A percentile compares a stretch with the other conserved stretches of the same genome.
Conservation (phyloP, 2,113 vertebrate genomes). For the Catharus fuscescens region DNA sequence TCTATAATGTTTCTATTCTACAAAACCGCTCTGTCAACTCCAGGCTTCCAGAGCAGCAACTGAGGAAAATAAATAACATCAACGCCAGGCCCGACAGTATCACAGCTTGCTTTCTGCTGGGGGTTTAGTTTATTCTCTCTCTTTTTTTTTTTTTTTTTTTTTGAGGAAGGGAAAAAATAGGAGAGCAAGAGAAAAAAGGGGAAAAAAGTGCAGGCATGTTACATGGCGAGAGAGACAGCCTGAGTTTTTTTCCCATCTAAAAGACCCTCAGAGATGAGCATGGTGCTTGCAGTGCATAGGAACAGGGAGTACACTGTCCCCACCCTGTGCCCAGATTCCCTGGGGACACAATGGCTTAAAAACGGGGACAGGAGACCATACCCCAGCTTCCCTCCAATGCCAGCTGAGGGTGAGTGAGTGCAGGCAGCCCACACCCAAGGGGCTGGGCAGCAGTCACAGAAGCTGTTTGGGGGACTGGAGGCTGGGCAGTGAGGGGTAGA, state of each 20-base stretch:
- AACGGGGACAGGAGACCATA: not conserved
- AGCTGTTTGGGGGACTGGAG: not conserved
- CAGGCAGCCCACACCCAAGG: not conserved
- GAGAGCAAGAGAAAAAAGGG: not conserved
- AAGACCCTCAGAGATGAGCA: not conserved
- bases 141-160: not conserved
- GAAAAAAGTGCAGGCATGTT: not conserved
- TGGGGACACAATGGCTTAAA: not conserved
- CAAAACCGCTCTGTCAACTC: slow-evolving; percentile 99
- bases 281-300: not conserved
- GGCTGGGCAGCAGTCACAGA: not conserved
- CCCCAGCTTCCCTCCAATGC: accelerated
- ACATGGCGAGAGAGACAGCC: not conserved
- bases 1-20: slow-evolving; percentile 99
- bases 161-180: not conserved
- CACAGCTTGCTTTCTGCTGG: slow-evolving; percentile 74
- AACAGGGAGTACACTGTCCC: not conserved
- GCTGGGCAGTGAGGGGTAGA: not conserved
- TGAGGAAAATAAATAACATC: slow-evolving; percentile 99
- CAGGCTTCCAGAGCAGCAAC: slow-evolving; percentile 91
- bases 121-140: not conserved
- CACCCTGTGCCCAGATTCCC: not conserved
- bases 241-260: not conserved
- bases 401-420: not conserved
- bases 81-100: slow-evolving; percentile 81